Base-by-base conservation (phyloP, 2,797 vertebrate species). In the Hemibagrus guttatus region DNA sequence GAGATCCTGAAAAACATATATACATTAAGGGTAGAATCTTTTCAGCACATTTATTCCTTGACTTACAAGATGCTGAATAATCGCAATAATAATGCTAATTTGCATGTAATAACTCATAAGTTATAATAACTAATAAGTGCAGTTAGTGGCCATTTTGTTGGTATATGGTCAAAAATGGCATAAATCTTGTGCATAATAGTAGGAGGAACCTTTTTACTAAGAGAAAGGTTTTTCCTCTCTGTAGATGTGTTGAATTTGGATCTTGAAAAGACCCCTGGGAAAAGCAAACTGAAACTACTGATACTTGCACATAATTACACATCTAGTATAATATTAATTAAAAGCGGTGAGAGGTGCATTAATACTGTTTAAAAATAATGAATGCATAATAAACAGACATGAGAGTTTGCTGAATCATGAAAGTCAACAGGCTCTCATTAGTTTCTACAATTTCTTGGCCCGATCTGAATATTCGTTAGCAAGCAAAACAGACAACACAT, bases 1-100 rank as follows among this genome's bases (percentile, higher is more conserved):
- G 97, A 97, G 84, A 99, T 97, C 94, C 98, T 99, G 83, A 91
- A 93, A 90, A 82, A 89, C 1, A 85, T 6, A 39, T 8, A 63
- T 9, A 81, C 39, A 64, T 81, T 42, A 42, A 42, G 2, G 12
- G 19, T 2, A 17, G 39, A 81, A 46, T 72, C 52, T 64, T 82
- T 68, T 28, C 46, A 21, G 5, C 11, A 39, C 31, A 1, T 79
- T 39, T 59, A 75, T 75, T 52, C 13, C 26, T n/a, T 19, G 46
- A 52, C 26, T 75, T 17, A 3, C 28, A 54, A 28, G 28, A 35
- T 26, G 39, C 19, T 14, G 31, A 79, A 79, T 39, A 59, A 79
- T 23, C 16, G 35, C 35, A 39, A 39, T 39, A 39, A 39, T 39
- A 16, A 1, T 31, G 4, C 8, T 56, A 35, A 56, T 21, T 78